Evolutionary conservation across 2,113 vertebrate genomes (phyloP).

Genomic region (Barnardius zonarius): DNA sequence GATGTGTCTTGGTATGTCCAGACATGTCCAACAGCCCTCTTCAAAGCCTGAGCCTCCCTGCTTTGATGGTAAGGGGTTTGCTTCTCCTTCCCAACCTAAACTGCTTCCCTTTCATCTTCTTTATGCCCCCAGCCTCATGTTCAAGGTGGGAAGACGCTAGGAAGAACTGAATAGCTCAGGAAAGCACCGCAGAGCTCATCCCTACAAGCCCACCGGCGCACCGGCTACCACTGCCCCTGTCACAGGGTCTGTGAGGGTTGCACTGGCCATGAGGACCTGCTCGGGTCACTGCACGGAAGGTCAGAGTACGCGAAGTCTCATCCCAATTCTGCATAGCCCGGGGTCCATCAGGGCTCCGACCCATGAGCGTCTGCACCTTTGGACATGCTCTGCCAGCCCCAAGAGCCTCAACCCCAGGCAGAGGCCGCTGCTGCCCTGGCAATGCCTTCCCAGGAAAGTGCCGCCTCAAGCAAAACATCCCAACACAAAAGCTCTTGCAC

Average conservation of each 20-base stretch:
- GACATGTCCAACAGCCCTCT: neutral
- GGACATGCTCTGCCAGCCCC: neutral
- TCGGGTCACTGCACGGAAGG: rapidly evolving
- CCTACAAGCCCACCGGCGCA: rapidly evolving
- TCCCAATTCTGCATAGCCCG: neutral
- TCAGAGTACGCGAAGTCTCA: neutral
- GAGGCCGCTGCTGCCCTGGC: neutral
- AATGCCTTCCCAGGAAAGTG: neutral
- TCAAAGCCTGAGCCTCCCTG: neutral
- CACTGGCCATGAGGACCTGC: rapidly evolving
- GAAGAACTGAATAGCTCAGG: neutral
- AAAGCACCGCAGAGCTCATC: rapidly evolving
- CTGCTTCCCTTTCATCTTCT: rapidly evolving
- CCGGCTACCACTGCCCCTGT: neutral
- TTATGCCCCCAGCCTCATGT: rapidly evolving
- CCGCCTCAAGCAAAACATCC: neutral
- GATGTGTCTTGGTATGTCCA: constrained; percentile 30
- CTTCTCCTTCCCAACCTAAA: neutral
- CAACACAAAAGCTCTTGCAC: neutral
- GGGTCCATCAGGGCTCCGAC: no score
- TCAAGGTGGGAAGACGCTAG: neutral
- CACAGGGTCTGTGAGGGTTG: neutral
- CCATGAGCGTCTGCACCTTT: neutral
- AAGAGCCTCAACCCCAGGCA: neutral
- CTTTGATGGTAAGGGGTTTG: neutral